A percentile compares a stretch with the other conserved stretches of the same genome.
These are phyloP conservation scores for Nothoprocta perdicaria DNA, from an alignment of 2,113 vertebrate genomes.

Conservation along the genomic window DNA sequence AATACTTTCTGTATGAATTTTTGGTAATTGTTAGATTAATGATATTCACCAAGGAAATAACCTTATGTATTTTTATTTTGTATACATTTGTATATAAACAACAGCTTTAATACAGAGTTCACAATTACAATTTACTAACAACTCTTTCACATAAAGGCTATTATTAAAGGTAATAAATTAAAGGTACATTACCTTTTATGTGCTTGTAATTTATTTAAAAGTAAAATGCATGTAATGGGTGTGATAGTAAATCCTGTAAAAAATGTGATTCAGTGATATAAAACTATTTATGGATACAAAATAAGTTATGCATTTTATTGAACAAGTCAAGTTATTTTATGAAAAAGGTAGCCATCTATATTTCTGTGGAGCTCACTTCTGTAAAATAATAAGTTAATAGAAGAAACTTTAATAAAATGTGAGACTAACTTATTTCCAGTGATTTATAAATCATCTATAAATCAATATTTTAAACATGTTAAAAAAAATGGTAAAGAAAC, in stretches of 20 bases:
- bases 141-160: slow-evolving; percentile 37
- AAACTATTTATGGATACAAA: background rate
- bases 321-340: background rate
- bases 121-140: slow-evolving; percentile 44
- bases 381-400: slow-evolving; percentile 5
- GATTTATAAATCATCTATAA: slow-evolving; percentile 2
- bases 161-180: background rate
- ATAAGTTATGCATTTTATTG: background rate
- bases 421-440: background rate
- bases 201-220: background rate
- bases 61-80: slow-evolving; percentile 18
- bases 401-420: background rate
- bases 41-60: slow-evolving; percentile 1
- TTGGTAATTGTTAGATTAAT: background rate
- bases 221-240: background rate
- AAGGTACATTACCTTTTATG: background rate
- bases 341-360: background rate
- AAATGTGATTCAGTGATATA: background rate
- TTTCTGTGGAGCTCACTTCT: background rate
- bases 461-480: background rate
- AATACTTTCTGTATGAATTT: background rate
- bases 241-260: background rate
- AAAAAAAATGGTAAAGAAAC: background rate
- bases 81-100: slow-evolving; percentile 1
- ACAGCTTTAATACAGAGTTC: background rate